Evolutionary conservation across 92 coral and sea anemone genomes (phyloP).

Genomic region (Nematostella vectensis): DNA sequence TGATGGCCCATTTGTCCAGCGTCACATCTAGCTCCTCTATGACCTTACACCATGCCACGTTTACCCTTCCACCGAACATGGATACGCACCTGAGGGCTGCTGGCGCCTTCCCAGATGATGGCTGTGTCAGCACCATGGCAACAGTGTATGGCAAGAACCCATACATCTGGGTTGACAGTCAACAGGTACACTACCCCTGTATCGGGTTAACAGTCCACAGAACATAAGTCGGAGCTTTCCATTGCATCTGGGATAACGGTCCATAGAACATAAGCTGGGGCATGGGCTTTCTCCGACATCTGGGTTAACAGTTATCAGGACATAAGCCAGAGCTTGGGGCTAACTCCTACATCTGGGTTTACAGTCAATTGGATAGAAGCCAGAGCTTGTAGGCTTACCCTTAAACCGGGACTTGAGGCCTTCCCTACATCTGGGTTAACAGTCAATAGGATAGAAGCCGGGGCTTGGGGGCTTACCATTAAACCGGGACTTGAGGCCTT

Average conservation of each 20-base stretch:
- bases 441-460: no score
- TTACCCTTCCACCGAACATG: slow-evolving; percentile 34
- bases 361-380: no score
- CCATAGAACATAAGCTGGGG: background rate
- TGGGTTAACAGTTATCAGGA: no score
- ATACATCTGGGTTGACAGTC: slow-evolving; percentile 18
- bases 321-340: no score
- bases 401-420: no score
- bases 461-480: no score
- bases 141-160: slow-evolving; percentile 56
- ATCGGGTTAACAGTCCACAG: no score
- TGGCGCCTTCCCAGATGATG: slow-evolving; percentile 10
- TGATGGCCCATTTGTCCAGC: slow-evolving; percentile 20
- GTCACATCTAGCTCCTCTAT: slow-evolving; percentile 15
- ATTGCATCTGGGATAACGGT: background rate
- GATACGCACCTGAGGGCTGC: slow-evolving; percentile 11
- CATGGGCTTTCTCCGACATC: background rate
- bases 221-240: no score
- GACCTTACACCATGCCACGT: slow-evolving; percentile 24
- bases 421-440: no score
- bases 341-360: no score
- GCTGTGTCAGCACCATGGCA: slow-evolving; percentile 48
- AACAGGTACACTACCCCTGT: background rate
- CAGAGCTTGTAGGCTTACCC: no score
- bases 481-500: no score